Evolutionary conservation across 2,888 invertebrate species (phyloP).

Genomic region (Lithophane socia): DNA sequence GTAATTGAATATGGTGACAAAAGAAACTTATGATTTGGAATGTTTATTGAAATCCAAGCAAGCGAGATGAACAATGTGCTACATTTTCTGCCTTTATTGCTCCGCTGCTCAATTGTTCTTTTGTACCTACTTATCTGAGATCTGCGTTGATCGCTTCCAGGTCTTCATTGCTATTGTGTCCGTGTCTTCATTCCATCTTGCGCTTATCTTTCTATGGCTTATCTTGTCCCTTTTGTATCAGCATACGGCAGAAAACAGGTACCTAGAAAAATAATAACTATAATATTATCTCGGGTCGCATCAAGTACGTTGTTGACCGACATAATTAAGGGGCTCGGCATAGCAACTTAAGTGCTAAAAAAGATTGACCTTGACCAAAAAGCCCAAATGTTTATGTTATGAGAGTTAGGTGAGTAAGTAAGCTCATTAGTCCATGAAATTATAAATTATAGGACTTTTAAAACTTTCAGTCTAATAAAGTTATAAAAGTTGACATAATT

Average conservation of each 20-base stretch:
- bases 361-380: constrained; percentile 39
- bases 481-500: not conserved
- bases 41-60: not conserved
- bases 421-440: not conserved
- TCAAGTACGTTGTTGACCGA: constrained; percentile 32
- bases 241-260: not conserved
- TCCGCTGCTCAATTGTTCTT: not conserved
- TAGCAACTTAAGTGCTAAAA: constrained; percentile 32
- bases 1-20: constrained; percentile 15
- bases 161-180: not conserved
- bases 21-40: not conserved
- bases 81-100: not conserved
- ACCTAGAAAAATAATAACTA: not conserved
- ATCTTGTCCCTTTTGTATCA: not conserved
- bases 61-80: not conserved
- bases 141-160: not conserved
- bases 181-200: not conserved
- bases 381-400: not conserved
- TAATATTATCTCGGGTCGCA: not conserved
- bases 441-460: not conserved
- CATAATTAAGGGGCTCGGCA: constrained; percentile 17
- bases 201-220: not conserved
- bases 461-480: not conserved
- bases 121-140: not conserved
- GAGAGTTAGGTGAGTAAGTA: too few relatives aligned